A percentile compares a stretch with the other conserved stretches of the same genome.
Conservation (phyloP, 2,888 invertebrate species). For the Esperia sulphurella region DNA sequence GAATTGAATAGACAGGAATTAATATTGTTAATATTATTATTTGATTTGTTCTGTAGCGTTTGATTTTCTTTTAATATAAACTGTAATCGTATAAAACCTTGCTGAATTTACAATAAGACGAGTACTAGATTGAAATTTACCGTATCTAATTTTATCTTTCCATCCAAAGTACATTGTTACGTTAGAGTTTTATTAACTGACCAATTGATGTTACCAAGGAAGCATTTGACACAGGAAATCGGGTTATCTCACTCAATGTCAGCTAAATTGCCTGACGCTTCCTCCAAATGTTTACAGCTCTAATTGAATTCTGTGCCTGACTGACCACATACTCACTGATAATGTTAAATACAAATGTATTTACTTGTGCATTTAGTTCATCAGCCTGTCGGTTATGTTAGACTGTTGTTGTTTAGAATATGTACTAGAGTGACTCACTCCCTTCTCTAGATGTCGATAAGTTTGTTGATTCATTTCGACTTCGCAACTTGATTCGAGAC, state of each 20-base stretch:
- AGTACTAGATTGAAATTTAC: too few relatives aligned
- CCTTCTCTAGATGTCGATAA: background rate
- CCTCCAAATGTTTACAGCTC: conserved; percentile 39
- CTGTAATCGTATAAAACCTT: too few relatives aligned
- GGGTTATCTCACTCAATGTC: conserved; percentile 63
- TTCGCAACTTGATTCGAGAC: background rate
- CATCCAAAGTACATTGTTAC: too few relatives aligned
- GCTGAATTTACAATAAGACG: too few relatives aligned
- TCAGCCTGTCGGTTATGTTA: background rate
- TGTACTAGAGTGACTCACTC: conserved; percentile 5
- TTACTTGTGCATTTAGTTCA: background rate
- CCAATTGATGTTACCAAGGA: conserved; percentile 19
- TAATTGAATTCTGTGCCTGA: conserved; percentile 22
- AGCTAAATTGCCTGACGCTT: conserved; percentile 43
- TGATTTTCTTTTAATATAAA: too few relatives aligned
- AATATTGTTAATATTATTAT: too few relatives aligned
- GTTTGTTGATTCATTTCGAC: conserved; percentile 10
- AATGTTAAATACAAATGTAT: background rate
- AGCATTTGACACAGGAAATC: conserved; percentile 58
- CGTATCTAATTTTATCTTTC: too few relatives aligned
- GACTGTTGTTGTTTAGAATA: background rate
- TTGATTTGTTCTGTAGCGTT: too few relatives aligned
- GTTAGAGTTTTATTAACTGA: background rate
- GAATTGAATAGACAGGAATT: background rate
- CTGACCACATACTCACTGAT: conserved; percentile 1